Evolutionary conservation across 2,888 invertebrate genomes (phyloP).

Genomic region (Pristionchus japonicus): DNA sequence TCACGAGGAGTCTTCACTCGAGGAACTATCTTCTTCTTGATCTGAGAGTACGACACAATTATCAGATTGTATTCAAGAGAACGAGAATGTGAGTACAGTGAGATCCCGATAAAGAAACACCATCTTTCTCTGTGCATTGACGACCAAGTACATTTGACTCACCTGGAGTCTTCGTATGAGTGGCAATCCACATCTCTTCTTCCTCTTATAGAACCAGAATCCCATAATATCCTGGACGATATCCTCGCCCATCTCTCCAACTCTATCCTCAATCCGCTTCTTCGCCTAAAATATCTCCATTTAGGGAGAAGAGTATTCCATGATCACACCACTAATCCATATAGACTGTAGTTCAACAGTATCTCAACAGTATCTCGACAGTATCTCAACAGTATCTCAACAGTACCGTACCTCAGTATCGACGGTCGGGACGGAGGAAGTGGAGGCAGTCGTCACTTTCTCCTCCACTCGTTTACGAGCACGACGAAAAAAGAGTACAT

Average conservation of each 20-base stretch:
- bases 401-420: background rate
- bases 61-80: background rate
- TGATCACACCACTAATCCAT: background rate
- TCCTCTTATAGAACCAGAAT: constrained; percentile 97
- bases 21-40: background rate
- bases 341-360: no score
- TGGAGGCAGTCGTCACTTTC: background rate
- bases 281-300: constrained; percentile 29
- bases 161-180: constrained; percentile 87
- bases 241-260: constrained; percentile 47
- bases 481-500: background rate
- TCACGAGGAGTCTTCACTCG: background rate
- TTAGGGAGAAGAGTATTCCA: no score
- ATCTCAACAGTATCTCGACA: no score
- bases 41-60: background rate
- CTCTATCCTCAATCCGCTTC: constrained; percentile 50
- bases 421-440: background rate
- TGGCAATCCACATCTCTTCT: constrained; percentile 94
- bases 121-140: background rate
- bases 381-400: background rate
- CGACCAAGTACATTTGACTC: background rate
- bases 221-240: constrained; percentile 87
- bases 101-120: no score
- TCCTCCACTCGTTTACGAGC: background rate
- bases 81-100: no score